phyloP scores from a whole-genome alignment of 1,140 invertebrate species.

The Drosophila sechellia region DNA sequence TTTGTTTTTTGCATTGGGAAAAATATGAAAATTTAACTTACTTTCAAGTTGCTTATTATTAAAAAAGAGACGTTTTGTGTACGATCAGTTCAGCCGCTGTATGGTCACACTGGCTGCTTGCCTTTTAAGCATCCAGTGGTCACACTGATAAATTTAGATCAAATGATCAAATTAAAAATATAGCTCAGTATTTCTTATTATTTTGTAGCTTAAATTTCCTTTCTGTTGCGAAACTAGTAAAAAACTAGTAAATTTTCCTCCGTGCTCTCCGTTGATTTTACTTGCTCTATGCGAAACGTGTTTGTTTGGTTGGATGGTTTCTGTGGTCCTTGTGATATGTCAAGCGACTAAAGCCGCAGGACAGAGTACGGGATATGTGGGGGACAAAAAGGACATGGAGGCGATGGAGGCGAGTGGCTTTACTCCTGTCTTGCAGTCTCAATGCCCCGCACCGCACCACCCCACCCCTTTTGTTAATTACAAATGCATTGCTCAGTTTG shows the following conservation, averaged over 20 bases:
- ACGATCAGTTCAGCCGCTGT: too few species aligned
- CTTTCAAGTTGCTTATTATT: too few species aligned
- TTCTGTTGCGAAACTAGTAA: not conserved
- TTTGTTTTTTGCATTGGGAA: not conserved
- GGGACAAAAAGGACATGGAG: constrained; percentile 12
- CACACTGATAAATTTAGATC: not conserved
- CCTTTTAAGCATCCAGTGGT: too few species aligned
- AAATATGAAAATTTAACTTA: not conserved
- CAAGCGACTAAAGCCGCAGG: constrained; percentile 65
- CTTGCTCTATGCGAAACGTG: constrained; percentile 26
- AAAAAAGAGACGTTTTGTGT: too few species aligned
- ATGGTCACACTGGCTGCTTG: too few species aligned
- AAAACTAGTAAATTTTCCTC: not conserved
- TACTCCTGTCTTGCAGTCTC: constrained; percentile 49
- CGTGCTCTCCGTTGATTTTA: constrained; percentile 21
- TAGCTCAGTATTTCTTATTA: too few species aligned
- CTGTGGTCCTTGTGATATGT: constrained; percentile 75
- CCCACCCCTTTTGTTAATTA: constrained; percentile 62
- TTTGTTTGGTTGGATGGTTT: constrained; percentile 69
- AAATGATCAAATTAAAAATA: too few species aligned
- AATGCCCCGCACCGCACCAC: not conserved
- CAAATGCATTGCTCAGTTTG: constrained; percentile 74
- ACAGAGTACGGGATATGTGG: constrained; percentile 21
- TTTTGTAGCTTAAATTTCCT: not conserved
- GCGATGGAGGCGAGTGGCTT: constrained; percentile 21